A percentile compares a stretch with the other conserved stretches of the same genome.
phyloP scores from a whole-genome alignment of 2,888 invertebrate species.

The Atethmia centrago region DNA sequence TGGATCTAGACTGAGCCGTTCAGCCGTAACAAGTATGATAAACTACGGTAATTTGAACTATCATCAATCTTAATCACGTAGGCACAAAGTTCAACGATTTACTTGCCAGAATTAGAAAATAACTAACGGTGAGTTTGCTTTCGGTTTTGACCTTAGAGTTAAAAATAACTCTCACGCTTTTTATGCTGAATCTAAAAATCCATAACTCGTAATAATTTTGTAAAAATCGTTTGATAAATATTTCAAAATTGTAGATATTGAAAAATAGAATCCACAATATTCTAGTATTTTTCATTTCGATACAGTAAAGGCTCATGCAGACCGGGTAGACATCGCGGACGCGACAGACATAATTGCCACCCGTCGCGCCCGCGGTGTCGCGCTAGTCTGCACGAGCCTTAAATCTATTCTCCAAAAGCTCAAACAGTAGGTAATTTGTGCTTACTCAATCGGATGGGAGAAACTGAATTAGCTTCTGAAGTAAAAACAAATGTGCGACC shows the following conservation, averaged over 20 bases:
- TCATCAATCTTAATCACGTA: slow-evolving; percentile 58
- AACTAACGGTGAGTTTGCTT: neutral
- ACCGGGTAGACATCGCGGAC: too few relatives aligned
- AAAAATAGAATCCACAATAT: neutral
- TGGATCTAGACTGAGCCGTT: slow-evolving; percentile 51
- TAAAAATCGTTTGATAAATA: too few relatives aligned
- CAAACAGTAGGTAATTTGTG: neutral
- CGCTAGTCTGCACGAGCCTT: too few relatives aligned
- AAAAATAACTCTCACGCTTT: slow-evolving; percentile 15
- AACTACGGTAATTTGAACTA: slow-evolving; percentile 48
- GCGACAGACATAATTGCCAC: too few relatives aligned
- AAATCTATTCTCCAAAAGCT: neutral
- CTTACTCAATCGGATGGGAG: too few relatives aligned
- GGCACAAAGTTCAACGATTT: slow-evolving; percentile 32
- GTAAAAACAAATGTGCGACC: neutral
- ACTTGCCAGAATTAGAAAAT: slow-evolving; percentile 19
- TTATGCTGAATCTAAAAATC: neutral
- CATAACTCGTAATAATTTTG: neutral
- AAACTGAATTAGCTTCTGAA: neutral
- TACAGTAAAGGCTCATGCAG: too few relatives aligned
- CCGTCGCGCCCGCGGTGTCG: too few relatives aligned
- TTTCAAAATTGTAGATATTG: neutral
- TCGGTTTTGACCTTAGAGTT: slow-evolving; percentile 4
- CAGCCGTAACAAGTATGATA: slow-evolving; percentile 38
- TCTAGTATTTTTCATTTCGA: neutral